phyloP scores from a whole-genome alignment of 1,140 invertebrate genomes.

The Dendrolimus punctatus region DNA sequence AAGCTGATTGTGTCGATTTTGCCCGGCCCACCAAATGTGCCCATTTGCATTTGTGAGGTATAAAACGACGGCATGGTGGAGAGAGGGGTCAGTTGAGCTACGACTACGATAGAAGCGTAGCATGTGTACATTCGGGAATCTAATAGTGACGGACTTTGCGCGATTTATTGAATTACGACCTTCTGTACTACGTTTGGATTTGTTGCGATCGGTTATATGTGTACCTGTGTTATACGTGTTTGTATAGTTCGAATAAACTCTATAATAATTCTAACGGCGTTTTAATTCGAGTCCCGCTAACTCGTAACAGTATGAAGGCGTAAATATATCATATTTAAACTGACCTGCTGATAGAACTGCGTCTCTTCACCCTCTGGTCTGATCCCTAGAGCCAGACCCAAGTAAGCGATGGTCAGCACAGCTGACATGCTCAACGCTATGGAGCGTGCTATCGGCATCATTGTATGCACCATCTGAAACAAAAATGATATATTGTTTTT shows the following conservation, averaged over 20 bases:
- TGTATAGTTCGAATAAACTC: not conserved
- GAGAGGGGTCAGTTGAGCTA: too few species aligned
- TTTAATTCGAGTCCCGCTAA: not conserved
- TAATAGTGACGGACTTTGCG: too few species aligned
- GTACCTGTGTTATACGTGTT: too few species aligned
- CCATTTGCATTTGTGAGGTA: too few species aligned
- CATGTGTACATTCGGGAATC: too few species aligned
- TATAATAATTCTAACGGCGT: not conserved
- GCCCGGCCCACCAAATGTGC: too few species aligned
- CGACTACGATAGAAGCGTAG: too few species aligned
- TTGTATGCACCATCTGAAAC: slow-evolving; percentile 77
- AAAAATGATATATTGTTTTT: not conserved
- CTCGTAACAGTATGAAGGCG: not conserved
- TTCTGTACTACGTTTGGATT: too few species aligned
- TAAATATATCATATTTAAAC: slow-evolving; percentile 6
- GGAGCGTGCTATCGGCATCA: slow-evolving; percentile 78
- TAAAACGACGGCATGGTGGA: too few species aligned
- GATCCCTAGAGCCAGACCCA: slow-evolving; percentile 66
- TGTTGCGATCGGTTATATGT: too few species aligned
- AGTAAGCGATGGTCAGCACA: slow-evolving; percentile 74
- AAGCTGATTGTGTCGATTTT: too few species aligned
- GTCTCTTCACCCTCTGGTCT: slow-evolving; percentile 52
- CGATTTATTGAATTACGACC: too few species aligned
- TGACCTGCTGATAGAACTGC: slow-evolving; percentile 72
- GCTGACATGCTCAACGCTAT: slow-evolving; percentile 75